These are phyloP conservation scores for Semaprochilodus insignis DNA, from an alignment of 2,797 vertebrate genomes.

Conservation along the genomic window DNA sequence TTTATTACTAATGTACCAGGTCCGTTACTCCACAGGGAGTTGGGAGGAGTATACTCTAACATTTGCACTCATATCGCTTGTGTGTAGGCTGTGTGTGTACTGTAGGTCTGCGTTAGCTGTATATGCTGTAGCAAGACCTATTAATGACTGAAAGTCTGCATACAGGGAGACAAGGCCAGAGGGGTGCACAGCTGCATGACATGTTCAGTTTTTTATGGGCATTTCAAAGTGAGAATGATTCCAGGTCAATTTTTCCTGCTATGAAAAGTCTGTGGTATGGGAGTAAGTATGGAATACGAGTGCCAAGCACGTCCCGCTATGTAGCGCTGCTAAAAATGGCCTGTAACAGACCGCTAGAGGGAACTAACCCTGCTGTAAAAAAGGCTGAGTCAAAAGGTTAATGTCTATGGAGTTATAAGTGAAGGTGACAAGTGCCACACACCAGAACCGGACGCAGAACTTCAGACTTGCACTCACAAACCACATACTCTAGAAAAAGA, in stretches of 20 bases:
- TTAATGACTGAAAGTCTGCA: too few relatives aligned
- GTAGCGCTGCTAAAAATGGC: constrained; percentile 15
- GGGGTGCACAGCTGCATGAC: neutral
- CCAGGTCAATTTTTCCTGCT: neutral
- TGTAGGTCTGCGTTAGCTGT: too few relatives aligned
- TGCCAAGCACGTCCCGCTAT: neutral
- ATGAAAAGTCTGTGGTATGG: neutral
- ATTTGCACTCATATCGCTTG: too few relatives aligned
- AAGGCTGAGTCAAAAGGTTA: constrained; percentile 39
- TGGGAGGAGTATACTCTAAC: too few relatives aligned
- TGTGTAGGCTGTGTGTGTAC: too few relatives aligned
- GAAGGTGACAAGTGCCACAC: constrained; percentile 16
- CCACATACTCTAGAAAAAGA: too few relatives aligned
- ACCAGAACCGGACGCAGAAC: neutral
- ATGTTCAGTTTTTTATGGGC: constrained; percentile 15
- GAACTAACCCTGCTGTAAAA: neutral
- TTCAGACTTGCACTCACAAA: neutral
- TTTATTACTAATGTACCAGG: too few relatives aligned
- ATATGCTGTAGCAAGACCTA: too few relatives aligned
- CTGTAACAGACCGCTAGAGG: neutral
- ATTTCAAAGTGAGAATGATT: constrained; percentile 3
- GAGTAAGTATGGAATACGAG: neutral
- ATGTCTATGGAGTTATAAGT: constrained; percentile 14
- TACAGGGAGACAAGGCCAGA: neutral
- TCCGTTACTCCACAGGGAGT: too few relatives aligned